Base-by-base conservation (phyloP, 2,888 invertebrate genomes). In the Heliconius sara region DNA sequence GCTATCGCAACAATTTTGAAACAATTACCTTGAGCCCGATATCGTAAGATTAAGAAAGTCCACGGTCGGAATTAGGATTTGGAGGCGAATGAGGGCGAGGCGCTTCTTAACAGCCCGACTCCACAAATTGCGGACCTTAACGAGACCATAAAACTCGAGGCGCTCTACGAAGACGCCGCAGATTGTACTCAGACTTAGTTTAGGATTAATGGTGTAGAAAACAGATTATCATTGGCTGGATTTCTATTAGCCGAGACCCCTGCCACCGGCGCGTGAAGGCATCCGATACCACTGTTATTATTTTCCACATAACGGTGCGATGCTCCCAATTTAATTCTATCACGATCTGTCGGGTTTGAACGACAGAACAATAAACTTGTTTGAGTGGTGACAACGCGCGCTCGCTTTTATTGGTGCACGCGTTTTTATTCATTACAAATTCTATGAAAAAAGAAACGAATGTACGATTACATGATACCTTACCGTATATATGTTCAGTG, bases 181-280 rank as follows among this genome's bases (percentile, higher is more conserved):
- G 95, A 94, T 94, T 93, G 93, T 91, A 88, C 94, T 92, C 90
- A 94, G 95, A 92, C 94, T 95, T 95, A 95, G 93, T 94, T 93
- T 90, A 93, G 95, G 95, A 95, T 95, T 95, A 95, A 95, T 95
- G 95, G 95, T 95, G 95, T 94, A 95, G 95, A 95, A 95, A 95
- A 95, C 95, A 95, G 95, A 95, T 95, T 95, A 95, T 95, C 95
- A 95, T 95, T 95, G 94, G 93, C 93, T 90, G 93, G 92, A 93
- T 94, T 94, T 94, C 95, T 92, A 94, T 94, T 95, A 94, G 92
- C 88, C 80, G 82, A 89, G 93, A 92, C 95, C 95, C 95, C 95
- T 95, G 93, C 95, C 93, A 93, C 87, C 93, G 93, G 91, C 93
- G 95, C 95, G 95, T 95, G 93, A 95, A 94, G 91, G 91, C 90